phyloP scores from a whole-genome alignment of 2,888 invertebrate species.

The Ctena decussata region DNA sequence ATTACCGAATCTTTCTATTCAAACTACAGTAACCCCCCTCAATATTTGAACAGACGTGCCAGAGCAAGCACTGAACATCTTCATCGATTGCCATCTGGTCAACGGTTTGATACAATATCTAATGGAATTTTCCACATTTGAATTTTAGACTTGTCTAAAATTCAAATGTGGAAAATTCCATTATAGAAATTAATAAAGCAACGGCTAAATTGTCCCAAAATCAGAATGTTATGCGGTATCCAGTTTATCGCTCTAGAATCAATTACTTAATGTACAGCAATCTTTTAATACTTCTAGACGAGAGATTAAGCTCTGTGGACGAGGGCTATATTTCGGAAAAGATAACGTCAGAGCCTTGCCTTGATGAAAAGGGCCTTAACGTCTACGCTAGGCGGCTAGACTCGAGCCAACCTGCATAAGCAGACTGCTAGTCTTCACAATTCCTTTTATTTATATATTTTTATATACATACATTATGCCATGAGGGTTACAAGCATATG shows the following conservation, averaged over 20 bases:
- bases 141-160: no score
- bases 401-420: neutral
- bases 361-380: neutral
- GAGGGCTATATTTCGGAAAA: neutral
- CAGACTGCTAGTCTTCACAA: neutral
- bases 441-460: neutral
- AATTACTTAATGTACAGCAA: constrained; percentile 12
- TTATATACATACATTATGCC: neutral
- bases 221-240: no score
- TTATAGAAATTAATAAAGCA: no score
- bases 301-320: neutral
- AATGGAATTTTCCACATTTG: no score
- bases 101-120: no score
- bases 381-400: neutral
- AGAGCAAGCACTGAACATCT: no score
- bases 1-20: neutral
- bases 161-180: no score
- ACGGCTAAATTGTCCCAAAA: no score
- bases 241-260: neutral
- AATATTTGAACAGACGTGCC: no score
- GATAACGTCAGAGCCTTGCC: neutral
- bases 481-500: neutral
- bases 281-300: neutral
- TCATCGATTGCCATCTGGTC: no score
- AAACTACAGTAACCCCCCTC: no score